Percentiles rank a stretch among this genome's conserved stretches.
Evolutionary conservation across 2,797 vertebrate genomes (phyloP).

Genomic region (Carduelis carduelis): DNA sequence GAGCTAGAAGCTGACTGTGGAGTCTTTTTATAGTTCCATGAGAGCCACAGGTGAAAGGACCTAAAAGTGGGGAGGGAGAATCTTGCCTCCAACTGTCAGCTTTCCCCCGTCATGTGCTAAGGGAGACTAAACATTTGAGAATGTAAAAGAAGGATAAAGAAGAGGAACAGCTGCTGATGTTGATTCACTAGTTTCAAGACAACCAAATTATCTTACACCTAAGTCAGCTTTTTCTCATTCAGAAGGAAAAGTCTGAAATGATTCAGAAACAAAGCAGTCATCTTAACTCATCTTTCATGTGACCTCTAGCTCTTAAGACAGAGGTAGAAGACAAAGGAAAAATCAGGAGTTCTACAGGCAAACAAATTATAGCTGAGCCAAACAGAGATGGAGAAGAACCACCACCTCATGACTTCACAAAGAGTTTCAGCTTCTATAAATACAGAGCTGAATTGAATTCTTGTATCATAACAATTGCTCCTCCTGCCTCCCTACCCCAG

Average conservation of each 20-base stretch:
- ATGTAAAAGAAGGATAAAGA: neutral
- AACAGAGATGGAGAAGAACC: neutral
- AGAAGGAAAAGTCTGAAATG: neutral
- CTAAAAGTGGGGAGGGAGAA: neutral
- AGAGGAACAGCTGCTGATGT: neutral
- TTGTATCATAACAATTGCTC: fast-evolving
- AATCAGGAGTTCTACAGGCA: neutral
- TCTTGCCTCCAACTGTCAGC: neutral
- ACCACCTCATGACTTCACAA: neutral
- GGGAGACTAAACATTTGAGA: neutral
- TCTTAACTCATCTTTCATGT: neutral
- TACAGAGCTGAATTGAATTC: neutral
- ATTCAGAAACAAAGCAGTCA: neutral
- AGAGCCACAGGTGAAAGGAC: neutral
- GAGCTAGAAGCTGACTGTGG: neutral
- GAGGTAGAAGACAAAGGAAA: neutral
- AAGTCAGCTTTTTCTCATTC: neutral
- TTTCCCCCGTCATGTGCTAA: neutral
- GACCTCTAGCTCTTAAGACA: neutral
- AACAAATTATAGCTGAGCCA: neutral
- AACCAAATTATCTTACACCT: neutral
- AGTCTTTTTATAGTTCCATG: neutral
- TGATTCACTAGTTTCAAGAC: neutral
- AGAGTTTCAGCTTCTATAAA: neutral
- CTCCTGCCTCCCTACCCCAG: neutral